phyloP scores from a whole-genome alignment of 2,888 invertebrate genomes.

The Mongoloraphidia duomilia region DNA sequence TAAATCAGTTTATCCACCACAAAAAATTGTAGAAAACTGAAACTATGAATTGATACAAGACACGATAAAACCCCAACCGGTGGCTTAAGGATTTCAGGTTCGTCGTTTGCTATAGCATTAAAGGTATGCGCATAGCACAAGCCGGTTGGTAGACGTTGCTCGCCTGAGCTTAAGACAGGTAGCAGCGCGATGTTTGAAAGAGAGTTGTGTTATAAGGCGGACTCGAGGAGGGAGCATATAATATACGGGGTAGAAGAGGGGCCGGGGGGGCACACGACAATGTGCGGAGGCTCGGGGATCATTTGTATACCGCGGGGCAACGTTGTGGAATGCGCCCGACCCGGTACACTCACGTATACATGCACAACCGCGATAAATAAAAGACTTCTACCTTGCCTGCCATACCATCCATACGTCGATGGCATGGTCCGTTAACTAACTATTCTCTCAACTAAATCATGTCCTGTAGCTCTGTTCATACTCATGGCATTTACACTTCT shows the following conservation, averaged over 20 bases:
- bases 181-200: constrained; percentile 22
- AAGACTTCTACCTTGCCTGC: too few species aligned
- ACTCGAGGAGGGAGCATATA: constrained; percentile 11
- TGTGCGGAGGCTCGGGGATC: constrained; percentile 29
- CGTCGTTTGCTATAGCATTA: too few species aligned
- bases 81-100: constrained; percentile 12
- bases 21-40: not conserved
- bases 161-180: constrained; percentile 26
- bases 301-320: constrained; percentile 32
- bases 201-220: constrained; percentile 9
- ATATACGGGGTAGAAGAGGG: constrained; percentile 13
- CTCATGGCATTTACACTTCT: too few species aligned
- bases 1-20: too few species aligned
- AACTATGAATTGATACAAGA: constrained; percentile 2
- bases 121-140: constrained; percentile 21
- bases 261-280: constrained; percentile 17
- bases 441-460: too few species aligned
- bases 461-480: too few species aligned
- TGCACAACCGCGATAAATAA: too few species aligned
- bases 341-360: constrained; percentile 21
- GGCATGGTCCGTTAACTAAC: too few species aligned
- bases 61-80: constrained; percentile 10
- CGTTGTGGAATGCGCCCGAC: constrained; percentile 29
- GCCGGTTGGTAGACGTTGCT: constrained; percentile 28
- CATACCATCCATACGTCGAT: too few species aligned